These are phyloP conservation scores for Cyprinodon brontotheroides DNA, from an alignment of 2,113 vertebrate genomes.

Conservation along the genomic window DNA sequence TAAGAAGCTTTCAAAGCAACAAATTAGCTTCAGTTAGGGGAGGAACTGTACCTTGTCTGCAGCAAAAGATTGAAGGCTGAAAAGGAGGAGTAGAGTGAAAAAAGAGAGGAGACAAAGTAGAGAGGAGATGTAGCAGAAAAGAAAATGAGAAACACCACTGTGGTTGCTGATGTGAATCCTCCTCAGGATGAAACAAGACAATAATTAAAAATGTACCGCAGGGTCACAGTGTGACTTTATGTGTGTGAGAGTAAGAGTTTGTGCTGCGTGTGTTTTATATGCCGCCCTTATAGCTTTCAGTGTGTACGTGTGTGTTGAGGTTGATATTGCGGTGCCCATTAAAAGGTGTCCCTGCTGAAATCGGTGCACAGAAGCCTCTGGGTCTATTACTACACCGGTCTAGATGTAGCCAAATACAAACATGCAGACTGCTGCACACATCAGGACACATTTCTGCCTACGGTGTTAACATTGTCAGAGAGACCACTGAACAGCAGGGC, in stretches of 20 bases:
- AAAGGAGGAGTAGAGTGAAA: neutral
- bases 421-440: conserved; percentile 15
- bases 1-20: neutral
- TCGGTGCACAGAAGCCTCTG: conserved; percentile 62
- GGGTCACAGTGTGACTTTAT: conserved; percentile 47
- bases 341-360: conserved; percentile 74
- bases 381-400: conserved; percentile 69
- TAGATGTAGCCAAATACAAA: conserved; percentile 60
- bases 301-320: neutral
- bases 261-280: conserved; percentile 3
- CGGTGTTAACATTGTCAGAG: conserved; percentile 51
- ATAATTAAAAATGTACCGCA: conserved; percentile 73
- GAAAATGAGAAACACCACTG: conserved; percentile 35
- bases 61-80: neutral
- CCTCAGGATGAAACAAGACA: conserved; percentile 69
- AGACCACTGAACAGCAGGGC: conserved; percentile 48
- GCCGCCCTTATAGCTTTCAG: neutral
- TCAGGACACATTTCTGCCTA: conserved; percentile 42
- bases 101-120: neutral
- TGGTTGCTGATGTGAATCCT: conserved; percentile 55
- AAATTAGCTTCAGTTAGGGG: neutral
- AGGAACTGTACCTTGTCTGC: neutral
- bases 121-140: neutral
- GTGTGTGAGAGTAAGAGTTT: neutral
- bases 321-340: conserved; percentile 49